phyloP scores from a whole-genome alignment of 2,888 invertebrate genomes.

The Chrysodeixis includens region DNA sequence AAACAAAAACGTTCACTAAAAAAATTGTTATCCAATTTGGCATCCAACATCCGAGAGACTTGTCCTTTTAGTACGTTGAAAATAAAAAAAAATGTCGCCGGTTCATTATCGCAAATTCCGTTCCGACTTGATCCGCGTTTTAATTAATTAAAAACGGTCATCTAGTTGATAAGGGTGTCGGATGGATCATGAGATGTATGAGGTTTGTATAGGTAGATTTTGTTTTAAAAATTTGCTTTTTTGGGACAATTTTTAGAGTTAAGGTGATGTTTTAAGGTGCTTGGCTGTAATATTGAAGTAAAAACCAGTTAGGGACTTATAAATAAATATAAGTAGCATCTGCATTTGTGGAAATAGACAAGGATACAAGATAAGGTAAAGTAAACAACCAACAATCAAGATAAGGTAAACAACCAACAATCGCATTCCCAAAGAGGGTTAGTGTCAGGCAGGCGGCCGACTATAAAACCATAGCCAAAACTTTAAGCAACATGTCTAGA shows the following conservation, averaged over 20 bases:
- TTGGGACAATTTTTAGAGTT: constrained; percentile 9
- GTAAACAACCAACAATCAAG: too few relatives aligned
- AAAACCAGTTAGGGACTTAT: too few relatives aligned
- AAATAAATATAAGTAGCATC: too few relatives aligned
- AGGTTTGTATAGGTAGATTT: constrained; percentile 11
- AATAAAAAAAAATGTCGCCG: constrained; percentile 60
- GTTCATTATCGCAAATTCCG: constrained; percentile 68
- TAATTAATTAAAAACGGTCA: constrained; percentile 72
- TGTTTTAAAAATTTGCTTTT: constrained; percentile 11
- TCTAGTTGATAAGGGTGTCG: constrained; percentile 62
- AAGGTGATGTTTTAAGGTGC: background rate
- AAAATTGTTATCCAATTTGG: constrained; percentile 51
- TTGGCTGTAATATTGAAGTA: too few relatives aligned
- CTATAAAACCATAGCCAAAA: too few relatives aligned
- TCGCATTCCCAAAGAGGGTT: too few relatives aligned
- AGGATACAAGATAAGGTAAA: too few relatives aligned
- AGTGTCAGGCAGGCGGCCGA: too few relatives aligned
- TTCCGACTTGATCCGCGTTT: constrained; percentile 61
- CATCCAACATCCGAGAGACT: constrained; percentile 46
- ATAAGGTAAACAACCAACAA: too few relatives aligned
- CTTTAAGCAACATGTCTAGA: too few relatives aligned
- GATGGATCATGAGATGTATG: constrained; percentile 39
- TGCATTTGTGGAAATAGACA: too few relatives aligned
- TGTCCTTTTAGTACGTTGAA: constrained; percentile 46
- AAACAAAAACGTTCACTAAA: constrained; percentile 15